phyloP scores from a whole-genome alignment of 1,140 invertebrate genomes.

The Oscheius sp. region DNA sequence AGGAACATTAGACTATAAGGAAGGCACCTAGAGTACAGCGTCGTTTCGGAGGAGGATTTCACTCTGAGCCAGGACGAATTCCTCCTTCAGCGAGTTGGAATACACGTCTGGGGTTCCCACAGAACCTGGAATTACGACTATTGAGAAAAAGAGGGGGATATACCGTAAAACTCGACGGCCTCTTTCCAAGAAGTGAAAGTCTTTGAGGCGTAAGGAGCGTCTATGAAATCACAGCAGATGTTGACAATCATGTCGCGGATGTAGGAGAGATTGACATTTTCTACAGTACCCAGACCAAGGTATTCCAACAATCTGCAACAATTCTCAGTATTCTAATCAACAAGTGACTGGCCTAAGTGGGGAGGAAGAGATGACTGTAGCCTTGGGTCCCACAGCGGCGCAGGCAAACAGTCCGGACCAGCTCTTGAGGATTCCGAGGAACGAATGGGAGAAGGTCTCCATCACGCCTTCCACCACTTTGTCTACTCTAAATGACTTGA shows the following conservation, averaged over 20 bases:
- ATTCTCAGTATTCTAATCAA: neutral
- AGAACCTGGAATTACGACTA: slow-evolving; percentile 16
- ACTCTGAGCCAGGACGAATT: slow-evolving; percentile 39
- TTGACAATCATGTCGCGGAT: slow-evolving; percentile 43
- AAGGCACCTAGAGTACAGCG: neutral
- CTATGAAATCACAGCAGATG: slow-evolving; percentile 41
- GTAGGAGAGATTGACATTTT: slow-evolving; percentile 18
- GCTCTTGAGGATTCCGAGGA: slow-evolving; percentile 22
- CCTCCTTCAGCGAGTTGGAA: slow-evolving; percentile 24
- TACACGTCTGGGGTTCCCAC: slow-evolving; percentile 28
- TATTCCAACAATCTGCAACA: slow-evolving; percentile 35
- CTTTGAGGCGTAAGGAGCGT: slow-evolving; percentile 39
- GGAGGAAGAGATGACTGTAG: slow-evolving; percentile 23
- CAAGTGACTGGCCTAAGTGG: slow-evolving; percentile 20
- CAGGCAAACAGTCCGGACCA: slow-evolving; percentile 36
- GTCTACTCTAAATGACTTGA: slow-evolving; percentile 3
- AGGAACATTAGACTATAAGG: neutral
- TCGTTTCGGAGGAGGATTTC: slow-evolving; percentile 15
- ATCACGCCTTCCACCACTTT: slow-evolving; percentile 18
- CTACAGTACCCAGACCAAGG: slow-evolving; percentile 37
- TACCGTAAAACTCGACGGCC: slow-evolving; percentile 38
- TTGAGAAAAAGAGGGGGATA: neutral
- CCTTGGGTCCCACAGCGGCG: slow-evolving; percentile 29
- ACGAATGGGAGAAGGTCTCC: slow-evolving; percentile 24
- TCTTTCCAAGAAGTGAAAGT: slow-evolving; percentile 42